Conservation (phyloP, 2,797 vertebrate genomes). For the Erethizon dorsatum region DNA sequence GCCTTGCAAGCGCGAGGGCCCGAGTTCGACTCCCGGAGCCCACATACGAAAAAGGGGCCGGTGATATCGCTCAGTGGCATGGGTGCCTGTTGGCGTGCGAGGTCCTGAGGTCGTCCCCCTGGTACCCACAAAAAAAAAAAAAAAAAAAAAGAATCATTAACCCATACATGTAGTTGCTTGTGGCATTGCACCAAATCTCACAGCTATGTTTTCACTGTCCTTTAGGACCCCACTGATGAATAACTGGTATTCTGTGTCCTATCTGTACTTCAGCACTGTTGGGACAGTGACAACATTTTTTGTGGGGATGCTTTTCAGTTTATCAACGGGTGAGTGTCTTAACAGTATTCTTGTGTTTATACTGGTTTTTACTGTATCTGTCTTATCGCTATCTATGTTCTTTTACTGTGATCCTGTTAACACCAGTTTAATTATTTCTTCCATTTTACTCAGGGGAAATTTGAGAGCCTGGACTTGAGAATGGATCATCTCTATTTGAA, state of each 20-base stretch:
- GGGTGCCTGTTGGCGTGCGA: no score
- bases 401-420: neutral
- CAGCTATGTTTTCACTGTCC: constrained; percentile 60
- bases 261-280: constrained; percentile 96
- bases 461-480: neutral
- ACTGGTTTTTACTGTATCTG: neutral
- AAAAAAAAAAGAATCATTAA: neutral
- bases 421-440: constrained; percentile 49
- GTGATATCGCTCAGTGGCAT: no score
- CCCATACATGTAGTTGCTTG: neutral
- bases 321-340: constrained; percentile 93
- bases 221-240: constrained; percentile 92
- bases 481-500: neutral
- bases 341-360: constrained; percentile 1
- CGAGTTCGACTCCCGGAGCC: no score
- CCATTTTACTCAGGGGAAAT: constrained; percentile 6
- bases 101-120: no score
- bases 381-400: neutral
- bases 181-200: neutral
- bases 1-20: no score
- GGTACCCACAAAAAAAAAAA: no score
- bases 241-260: constrained; percentile 96
- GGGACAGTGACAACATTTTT: constrained; percentile 92
- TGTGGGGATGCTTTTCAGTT: constrained; percentile 93
- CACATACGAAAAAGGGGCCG: no score